Base-by-base conservation (phyloP, 2,113 vertebrate genomes). In the Antechinus flavipes region DNA sequence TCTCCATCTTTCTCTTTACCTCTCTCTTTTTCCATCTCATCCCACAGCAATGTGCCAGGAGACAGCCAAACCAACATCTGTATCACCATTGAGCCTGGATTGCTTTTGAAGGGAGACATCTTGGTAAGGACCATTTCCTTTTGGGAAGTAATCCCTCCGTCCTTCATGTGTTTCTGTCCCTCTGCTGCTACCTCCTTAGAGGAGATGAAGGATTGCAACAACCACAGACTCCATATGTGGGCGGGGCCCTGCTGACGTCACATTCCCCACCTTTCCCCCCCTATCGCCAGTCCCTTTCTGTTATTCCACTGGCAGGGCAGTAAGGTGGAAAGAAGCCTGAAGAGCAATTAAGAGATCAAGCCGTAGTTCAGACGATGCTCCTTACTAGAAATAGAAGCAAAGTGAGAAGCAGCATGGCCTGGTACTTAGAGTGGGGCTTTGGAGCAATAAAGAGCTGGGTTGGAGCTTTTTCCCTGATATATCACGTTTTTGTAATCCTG, bases 51-150 rank as follows among this genome's bases (percentile, higher is more conserved):
- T 0, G 99, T 99, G 95, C 99, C 99, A 95, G 99, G 99, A 90
- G 99, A 99, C 98, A 99, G 99, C 97, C 99, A 99, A 98, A 99
- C 99, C 0, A 99, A 99, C 97, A 99, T 99, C 98, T 99, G 99
- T 97, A 99, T 99, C 98, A 99, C 99, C 97, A 99, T 99, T 0
- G 99, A 99, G 95, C 99, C 99, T 0, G 99, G 99, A 22, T 99
- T 99, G 91, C 99, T 99, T 91, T 98, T 99, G 95, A 99, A 99
- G 97, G 99, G 99, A 0, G 99, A 99, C 98, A 99, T 99, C 96
- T 98, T 99, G 99, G 99, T 99, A 99, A 99, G 99, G 26, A 50
- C 25, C 12, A 2, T 9, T 0, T 4, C 19, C 30, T 14, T 35
- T 93, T 49, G 2, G 0, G 27, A 27, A 94, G 46, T 2, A 46